Evolutionary conservation across 2,888 invertebrate species (phyloP).

Genomic region (Scaptomyza reducta): DNA sequence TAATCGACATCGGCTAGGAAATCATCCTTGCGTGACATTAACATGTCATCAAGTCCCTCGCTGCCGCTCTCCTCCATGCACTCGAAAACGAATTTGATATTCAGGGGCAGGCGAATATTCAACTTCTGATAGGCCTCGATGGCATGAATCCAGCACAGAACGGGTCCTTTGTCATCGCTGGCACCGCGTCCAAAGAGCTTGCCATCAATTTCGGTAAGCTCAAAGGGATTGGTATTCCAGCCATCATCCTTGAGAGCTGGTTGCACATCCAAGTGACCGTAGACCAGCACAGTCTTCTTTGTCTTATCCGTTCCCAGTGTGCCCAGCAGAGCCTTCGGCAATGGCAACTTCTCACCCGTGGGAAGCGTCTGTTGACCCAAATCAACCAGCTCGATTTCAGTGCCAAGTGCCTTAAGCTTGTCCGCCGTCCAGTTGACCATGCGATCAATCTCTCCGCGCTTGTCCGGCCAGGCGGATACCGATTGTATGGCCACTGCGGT

Average conservation of each 20-base stretch:
- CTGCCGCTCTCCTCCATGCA: constrained; percentile 99
- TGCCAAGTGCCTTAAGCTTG: constrained; percentile 89
- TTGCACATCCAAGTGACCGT: constrained; percentile 99
- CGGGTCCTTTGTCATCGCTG: constrained; percentile 97
- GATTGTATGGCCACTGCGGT: constrained; percentile 97
- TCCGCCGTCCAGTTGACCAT: constrained; percentile 94
- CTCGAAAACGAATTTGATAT: constrained; percentile 96
- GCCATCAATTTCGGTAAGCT: constrained; percentile 92
- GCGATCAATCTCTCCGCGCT: constrained; percentile 90
- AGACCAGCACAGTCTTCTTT: constrained; percentile 97
- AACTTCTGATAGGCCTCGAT: constrained; percentile 93
- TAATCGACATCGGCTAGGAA: constrained; percentile 94
- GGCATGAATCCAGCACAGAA: constrained; percentile 97
- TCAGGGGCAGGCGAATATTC: constrained; percentile 88
- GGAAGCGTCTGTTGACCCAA: constrained; percentile 90
- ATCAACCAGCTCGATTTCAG: constrained; percentile 89
- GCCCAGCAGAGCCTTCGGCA: constrained; percentile 95
- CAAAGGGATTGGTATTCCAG: constrained; percentile 98
- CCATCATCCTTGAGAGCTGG: constrained; percentile 97
- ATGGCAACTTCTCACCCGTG: constrained; percentile 89
- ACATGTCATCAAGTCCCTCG: constrained; percentile 95
- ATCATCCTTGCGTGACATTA: constrained; percentile 88
- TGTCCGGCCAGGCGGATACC: constrained; percentile 95
- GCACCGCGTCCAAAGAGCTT: constrained; percentile 96
- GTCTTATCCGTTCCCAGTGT: constrained; percentile 90